phyloP scores from a whole-genome alignment of 2,113 vertebrate species.

The Fregata magnificens region DNA sequence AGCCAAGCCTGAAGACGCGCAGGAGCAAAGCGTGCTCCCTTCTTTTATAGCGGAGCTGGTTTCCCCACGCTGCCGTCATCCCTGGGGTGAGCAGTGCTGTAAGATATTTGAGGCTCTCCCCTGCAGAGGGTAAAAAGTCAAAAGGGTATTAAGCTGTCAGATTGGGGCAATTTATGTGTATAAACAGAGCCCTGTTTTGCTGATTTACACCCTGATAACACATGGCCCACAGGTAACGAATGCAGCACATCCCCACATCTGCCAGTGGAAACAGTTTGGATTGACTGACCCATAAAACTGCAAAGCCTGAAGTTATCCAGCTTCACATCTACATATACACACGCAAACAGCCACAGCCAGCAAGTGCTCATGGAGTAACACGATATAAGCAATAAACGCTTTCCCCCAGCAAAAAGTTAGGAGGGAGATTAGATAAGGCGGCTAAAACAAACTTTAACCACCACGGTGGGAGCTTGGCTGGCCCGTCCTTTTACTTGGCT shows the following conservation, averaged over 20 bases:
- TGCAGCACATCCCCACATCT: slow-evolving; percentile 60
- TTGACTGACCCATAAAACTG: slow-evolving; percentile 73
- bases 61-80: neutral
- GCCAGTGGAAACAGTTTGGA: slow-evolving; percentile 63
- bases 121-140: slow-evolving; percentile 67
- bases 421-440: slow-evolving; percentile 67
- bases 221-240: slow-evolving; percentile 64
- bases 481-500: neutral
- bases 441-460: slow-evolving; percentile 66
- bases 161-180: slow-evolving; percentile 65
- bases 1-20: slow-evolving; percentile 53
- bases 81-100: neutral
- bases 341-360: slow-evolving; percentile 51
- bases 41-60: slow-evolving; percentile 39
- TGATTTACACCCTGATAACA: slow-evolving; percentile 70
- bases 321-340: slow-evolving; percentile 61
- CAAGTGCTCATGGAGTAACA: slow-evolving; percentile 61
- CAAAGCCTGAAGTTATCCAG: slow-evolving; percentile 59
- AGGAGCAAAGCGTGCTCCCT: neutral
- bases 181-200: slow-evolving; percentile 66
- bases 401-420: slow-evolving; percentile 68
- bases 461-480: neutral
- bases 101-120: slow-evolving; percentile 56
- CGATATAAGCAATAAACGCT: slow-evolving; percentile 69
- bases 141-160: slow-evolving; percentile 72